Evolutionary conservation across 1,140 invertebrate species (phyloP).

Genomic region (roundworm (Caenorhabditis elegans)): DNA sequence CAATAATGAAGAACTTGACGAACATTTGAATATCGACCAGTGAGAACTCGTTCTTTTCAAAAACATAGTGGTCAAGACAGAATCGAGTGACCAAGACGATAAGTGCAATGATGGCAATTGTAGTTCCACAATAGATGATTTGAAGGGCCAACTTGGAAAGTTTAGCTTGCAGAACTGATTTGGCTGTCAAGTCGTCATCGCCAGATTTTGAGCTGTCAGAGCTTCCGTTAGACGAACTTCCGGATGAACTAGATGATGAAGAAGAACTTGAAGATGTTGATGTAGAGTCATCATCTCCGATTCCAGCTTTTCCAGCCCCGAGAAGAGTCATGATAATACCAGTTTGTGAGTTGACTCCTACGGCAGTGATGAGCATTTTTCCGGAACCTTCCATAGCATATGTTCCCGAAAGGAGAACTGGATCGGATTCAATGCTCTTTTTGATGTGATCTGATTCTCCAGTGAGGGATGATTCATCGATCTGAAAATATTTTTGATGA

Average conservation of each 20-base stretch:
- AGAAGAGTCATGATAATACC: conserved; percentile 66
- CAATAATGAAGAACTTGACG: conserved; percentile 66
- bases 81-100: conserved; percentile 62
- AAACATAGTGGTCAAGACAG: conserved; percentile 60
- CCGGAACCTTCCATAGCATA: conserved; percentile 67
- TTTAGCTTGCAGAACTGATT: conserved; percentile 63
- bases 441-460: conserved; percentile 66
- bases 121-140: conserved; percentile 64
- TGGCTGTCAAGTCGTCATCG: conserved; percentile 31
- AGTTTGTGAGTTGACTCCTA: conserved; percentile 67
- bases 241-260: neutral
- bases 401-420: conserved; percentile 65
- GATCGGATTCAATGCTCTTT: conserved; percentile 61
- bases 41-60: conserved; percentile 55
- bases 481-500: neutral
- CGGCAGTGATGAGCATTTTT: conserved; percentile 64
- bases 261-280: neutral
- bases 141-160: conserved; percentile 67
- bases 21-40: conserved; percentile 56
- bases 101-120: conserved; percentile 56
- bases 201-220: conserved; percentile 11
- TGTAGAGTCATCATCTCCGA: conserved; percentile 34
- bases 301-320: conserved; percentile 67
- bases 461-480: conserved; percentile 67
- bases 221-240: neutral